Evolutionary conservation across 2,113 vertebrate genomes (phyloP).

Genomic region (Danionella cerebrum): DNA sequence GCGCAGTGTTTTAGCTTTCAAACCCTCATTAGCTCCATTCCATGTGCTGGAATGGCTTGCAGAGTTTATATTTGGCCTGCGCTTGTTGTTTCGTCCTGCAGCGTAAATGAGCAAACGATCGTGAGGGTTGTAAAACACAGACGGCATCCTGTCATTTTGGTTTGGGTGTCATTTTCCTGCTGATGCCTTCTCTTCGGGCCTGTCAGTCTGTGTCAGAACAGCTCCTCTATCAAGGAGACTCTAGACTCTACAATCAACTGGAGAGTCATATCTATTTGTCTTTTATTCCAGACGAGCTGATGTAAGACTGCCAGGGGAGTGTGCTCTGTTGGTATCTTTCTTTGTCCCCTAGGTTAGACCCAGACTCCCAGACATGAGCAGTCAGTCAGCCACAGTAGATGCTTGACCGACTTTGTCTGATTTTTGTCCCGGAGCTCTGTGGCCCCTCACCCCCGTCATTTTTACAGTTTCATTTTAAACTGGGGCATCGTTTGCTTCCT

Average conservation of each 20-base stretch:
- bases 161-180: conserved; percentile 19
- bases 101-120: neutral
- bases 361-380: neutral
- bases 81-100: neutral
- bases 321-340: neutral
- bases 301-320: neutral
- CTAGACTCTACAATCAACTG: conserved; percentile 1
- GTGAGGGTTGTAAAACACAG: conserved; percentile 20
- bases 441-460: neutral
- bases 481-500: neutral
- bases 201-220: neutral
- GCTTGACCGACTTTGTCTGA: conserved; percentile 37
- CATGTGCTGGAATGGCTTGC: neutral
- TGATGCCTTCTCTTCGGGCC: neutral
- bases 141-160: conserved; percentile 2
- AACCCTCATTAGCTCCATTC: neutral
- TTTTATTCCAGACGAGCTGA: neutral
- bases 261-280: neutral
- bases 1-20: neutral
- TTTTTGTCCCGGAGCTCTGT: conserved; percentile 8
- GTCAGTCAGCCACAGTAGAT: conserved; percentile 4
- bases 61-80: neutral
- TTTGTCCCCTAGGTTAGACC: neutral
- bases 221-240: neutral
- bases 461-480: neutral